phyloP scores from a whole-genome alignment of 2,113 vertebrate species.

The Rhynchopsitta pachyrhyncha region DNA sequence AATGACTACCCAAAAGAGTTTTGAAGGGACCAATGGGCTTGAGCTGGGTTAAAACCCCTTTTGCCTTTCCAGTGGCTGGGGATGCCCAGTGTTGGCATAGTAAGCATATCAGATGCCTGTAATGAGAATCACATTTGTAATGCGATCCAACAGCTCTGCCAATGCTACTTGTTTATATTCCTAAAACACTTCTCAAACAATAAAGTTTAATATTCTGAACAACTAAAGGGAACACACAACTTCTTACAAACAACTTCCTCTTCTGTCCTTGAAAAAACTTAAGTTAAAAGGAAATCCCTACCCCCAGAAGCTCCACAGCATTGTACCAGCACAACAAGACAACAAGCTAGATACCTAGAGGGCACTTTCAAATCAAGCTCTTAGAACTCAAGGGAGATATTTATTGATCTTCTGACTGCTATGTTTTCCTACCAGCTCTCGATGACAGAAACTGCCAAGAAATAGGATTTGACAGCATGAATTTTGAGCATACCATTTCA shows the following conservation, averaged over 20 bases:
- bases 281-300: background rate
- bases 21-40: background rate
- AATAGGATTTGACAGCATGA: background rate
- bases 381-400: background rate
- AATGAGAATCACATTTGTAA: background rate
- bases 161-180: background rate
- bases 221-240: background rate
- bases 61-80: background rate
- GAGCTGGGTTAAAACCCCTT: background rate
- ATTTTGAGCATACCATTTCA: background rate
- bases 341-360: background rate
- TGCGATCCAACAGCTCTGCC: background rate
- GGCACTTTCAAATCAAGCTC: background rate
- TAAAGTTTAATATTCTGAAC: background rate
- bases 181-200: background rate
- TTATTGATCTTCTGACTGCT: background rate
- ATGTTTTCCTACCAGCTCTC: background rate
- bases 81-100: background rate
- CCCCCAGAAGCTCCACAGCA: background rate
- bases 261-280: background rate
- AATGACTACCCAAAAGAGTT: background rate
- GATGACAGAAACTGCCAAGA: background rate
- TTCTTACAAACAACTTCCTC: background rate
- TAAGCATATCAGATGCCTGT: background rate
- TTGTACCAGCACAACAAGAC: background rate